Evolutionary conservation across 92 coral and sea anemone genomes (phyloP), one percentile per base, ranked within the genome.

Genomic region (Actinostola sp.): DNA sequence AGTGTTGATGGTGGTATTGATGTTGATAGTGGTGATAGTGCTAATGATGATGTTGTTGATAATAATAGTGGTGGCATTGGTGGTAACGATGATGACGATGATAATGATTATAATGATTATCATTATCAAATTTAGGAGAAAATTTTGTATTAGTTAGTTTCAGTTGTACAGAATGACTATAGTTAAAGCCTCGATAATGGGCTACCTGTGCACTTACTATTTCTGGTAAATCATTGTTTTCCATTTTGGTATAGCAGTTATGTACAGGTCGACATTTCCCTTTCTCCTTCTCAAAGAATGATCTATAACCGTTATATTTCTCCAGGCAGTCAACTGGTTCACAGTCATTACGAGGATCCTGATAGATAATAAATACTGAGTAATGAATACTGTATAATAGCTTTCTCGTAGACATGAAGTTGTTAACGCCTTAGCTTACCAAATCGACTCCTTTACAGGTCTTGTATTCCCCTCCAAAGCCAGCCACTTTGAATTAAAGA

Each of bases 291-390:
- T 86, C 88, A 67, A 91, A 91, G 51, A 82, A 91, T 41, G 80
- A 85, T 67, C 99, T 82, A 75, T 76, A 84, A 1, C 99, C 99
- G 44, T 91, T 92, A 84, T 95, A 95, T 63, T 95, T 95, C 35
- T 95, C 97, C 24, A 91, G 88, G 62, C 99, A 95, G 86, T 78
- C 90, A 0, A 95, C 97, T 26, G 97, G 95, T 16, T 83, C 75
- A 52, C 99, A 95, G 62, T 85, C 75, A 8, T 92, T 85, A 19
- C 90, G 69, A 1, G 97, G 97, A 73, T 95, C 97, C 98, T 93
- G 55, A 16, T 4, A 71, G 60, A 7, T 1, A 23, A 23, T n/a
- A n/a, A n/a, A n/a, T n/a, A n/a, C n/a, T n/a, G n/a, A n/a, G n/a
- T n/a, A 26, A 6, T 11, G 24, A 2, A 10, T 10, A 56, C 4